Conservation (phyloP, 2,888 invertebrate species). For the Eupsilia transversa region DNA sequence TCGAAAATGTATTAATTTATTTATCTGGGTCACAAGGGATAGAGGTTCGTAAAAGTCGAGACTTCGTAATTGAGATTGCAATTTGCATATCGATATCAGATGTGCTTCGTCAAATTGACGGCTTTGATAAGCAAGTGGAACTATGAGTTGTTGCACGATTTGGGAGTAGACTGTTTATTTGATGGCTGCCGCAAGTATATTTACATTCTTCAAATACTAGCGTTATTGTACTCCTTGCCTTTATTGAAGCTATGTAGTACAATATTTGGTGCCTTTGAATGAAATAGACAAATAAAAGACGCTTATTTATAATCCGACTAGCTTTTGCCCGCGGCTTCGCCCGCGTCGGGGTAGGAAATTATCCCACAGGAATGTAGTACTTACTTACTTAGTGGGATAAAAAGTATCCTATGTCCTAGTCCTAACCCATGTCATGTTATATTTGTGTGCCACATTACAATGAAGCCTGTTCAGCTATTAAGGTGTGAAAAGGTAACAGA, state of each 20-base stretch:
- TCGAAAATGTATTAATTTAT: slow-evolving; percentile 27
- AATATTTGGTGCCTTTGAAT: not conserved
- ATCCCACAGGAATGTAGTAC: not conserved
- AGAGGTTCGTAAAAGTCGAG: too few species aligned
- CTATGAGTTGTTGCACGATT: not conserved
- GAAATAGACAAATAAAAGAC: too few species aligned
- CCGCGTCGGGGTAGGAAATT: not conserved
- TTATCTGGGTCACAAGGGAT: slow-evolving; percentile 17
- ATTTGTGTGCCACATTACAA: not conserved
- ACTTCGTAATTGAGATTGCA: slow-evolving; percentile 21
- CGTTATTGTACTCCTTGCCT: not conserved
- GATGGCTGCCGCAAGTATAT: not conserved
- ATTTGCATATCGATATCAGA: slow-evolving; percentile 20
- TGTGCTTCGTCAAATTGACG: slow-evolving; percentile 14
- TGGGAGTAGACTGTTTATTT: not conserved
- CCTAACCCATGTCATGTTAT: not conserved
- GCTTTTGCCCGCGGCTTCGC: not conserved
- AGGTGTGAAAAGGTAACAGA: not conserved
- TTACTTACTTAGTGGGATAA: not conserved
- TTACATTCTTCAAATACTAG: not conserved
- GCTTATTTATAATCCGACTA: not conserved
- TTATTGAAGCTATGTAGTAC: not conserved
- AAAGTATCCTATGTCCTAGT: not conserved
- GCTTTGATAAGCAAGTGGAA: not conserved
- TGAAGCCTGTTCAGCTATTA: not conserved